A percentile compares a stretch with the other conserved stretches of the same genome.
phyloP scores from a whole-genome alignment of 2,113 vertebrate genomes.

The Psittacus erithacus region DNA sequence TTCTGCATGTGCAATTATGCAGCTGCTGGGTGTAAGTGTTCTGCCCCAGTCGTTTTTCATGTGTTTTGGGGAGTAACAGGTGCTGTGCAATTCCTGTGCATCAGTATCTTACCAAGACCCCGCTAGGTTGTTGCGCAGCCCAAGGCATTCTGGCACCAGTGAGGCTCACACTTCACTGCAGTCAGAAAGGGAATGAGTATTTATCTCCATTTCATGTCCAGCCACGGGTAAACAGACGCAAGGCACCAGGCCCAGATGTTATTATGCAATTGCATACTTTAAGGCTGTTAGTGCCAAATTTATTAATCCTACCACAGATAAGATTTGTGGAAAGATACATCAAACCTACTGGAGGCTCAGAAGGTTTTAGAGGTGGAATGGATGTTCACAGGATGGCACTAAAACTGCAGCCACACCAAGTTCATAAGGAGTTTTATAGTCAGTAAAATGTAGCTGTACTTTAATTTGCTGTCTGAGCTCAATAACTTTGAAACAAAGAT shows the following conservation, averaged over 20 bases:
- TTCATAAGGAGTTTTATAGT: conserved; percentile 50
- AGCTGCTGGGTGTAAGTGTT: neutral
- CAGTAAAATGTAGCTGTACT: conserved; percentile 13
- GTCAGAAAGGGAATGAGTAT: neutral
- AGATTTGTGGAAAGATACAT: neutral
- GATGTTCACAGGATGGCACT: neutral
- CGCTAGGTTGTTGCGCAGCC: neutral
- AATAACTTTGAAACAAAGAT: conserved; percentile 39
- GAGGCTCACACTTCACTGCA: neutral
- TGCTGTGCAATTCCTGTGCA: neutral
- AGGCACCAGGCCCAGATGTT: neutral
- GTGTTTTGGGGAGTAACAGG: neutral
- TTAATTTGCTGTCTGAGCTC: conserved; percentile 41
- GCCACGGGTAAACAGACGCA: neutral
- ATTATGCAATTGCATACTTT: neutral
- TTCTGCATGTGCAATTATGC: neutral
- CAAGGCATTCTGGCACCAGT: neutral
- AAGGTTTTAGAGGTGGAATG: neutral
- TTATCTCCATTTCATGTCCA: conserved; percentile 21
- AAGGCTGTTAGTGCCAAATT: neutral
- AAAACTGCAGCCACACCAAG: conserved; percentile 16
- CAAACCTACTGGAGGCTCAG: neutral
- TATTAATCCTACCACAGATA: neutral
- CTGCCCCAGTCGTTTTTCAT: neutral
- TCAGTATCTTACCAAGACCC: neutral